Base-by-base conservation (phyloP, 1,140 invertebrate species). In the Anadara kagoshimensis region DNA sequence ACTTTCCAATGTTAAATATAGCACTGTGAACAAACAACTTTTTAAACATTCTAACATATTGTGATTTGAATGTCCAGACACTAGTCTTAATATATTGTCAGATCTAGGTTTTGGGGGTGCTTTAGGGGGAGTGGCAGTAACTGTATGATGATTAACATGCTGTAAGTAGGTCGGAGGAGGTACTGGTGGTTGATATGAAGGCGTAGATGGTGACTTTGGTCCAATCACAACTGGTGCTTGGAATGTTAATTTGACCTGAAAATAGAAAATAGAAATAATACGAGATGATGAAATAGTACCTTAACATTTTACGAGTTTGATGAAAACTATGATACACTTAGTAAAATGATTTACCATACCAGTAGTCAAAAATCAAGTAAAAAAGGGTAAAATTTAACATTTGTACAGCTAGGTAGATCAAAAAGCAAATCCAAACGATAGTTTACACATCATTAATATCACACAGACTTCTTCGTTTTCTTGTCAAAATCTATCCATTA, bases 191-290 rank as follows among this genome's bases (percentile, higher is more conserved):
- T 72, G 66, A 43, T 59, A 71, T 61, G 36, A 61, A 3, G 57
- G 66, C 43, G 47, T 73, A 61, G 51, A 79, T 63, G 24, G 73
- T 49, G 29, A 76, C 53, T 83, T 84, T 53, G 84, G 84, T 5
- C 84, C 84, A 64, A 86, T 67, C 16, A 86, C 83, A 57, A 78
- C 75, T n/a, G 84, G 84, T 11, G 76, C 74, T 69, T 86, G 84
- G 53, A 86, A 81, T 7, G 83, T 83, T 24, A 86, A 62, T 54
- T 82, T 82, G 18, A 84, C 79, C 76, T 81, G 56, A 24, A 75
- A 70, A 45, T 59, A 47, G 73, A 62, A 54, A 69, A n/a, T 45
- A 65, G 41, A 5, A 62, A 63, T 54, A 18, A 56, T 56, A 56
- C 3, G 11, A 56, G 22, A 36, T 36, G 29, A 2, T 7, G n/a